Percentiles rank a stretch among this genome's conserved stretches.
phyloP scores from a whole-genome alignment of 2,797 vertebrate species.

The Typhlichthys subterraneus region DNA sequence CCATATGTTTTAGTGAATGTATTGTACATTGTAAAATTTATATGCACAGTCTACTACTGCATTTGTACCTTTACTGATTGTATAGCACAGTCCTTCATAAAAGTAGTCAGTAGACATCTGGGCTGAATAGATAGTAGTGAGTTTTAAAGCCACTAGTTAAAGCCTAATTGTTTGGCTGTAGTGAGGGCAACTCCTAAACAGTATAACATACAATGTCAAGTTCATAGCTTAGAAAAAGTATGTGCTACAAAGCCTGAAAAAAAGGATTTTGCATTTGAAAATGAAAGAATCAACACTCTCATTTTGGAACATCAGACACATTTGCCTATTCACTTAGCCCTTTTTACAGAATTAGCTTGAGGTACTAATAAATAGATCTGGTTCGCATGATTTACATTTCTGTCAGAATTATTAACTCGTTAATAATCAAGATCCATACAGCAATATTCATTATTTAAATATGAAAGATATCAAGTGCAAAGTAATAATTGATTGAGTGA shows the following conservation, averaged over 20 bases:
- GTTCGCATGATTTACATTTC: slow-evolving; percentile 22
- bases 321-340: slow-evolving; percentile 18
- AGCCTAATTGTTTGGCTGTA: slow-evolving; percentile 30
- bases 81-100: too few relatives aligned
- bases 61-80: not conserved
- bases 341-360: slow-evolving; percentile 7
- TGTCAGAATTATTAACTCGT: not conserved
- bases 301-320: slow-evolving; percentile 54
- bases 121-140: slow-evolving; percentile 11
- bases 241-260: slow-evolving; percentile 6
- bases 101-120: slow-evolving; percentile 4
- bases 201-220: not conserved
- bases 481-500: not conserved
- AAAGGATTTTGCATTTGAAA: slow-evolving; percentile 14
- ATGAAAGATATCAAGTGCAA: slow-evolving; percentile 2
- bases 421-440: slow-evolving; percentile 1
- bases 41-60: not conserved
- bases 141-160: not conserved
- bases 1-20: slow-evolving; percentile 8
- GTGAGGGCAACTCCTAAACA: slow-evolving; percentile 1
- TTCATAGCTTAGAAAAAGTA: slow-evolving; percentile 11
- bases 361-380: slow-evolving; percentile 37
- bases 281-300: slow-evolving; percentile 2
- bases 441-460: not conserved
- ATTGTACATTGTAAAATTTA: not conserved